Base-by-base conservation (phyloP, 2,797 vertebrate genomes). In the Acanthiza pusilla region DNA sequence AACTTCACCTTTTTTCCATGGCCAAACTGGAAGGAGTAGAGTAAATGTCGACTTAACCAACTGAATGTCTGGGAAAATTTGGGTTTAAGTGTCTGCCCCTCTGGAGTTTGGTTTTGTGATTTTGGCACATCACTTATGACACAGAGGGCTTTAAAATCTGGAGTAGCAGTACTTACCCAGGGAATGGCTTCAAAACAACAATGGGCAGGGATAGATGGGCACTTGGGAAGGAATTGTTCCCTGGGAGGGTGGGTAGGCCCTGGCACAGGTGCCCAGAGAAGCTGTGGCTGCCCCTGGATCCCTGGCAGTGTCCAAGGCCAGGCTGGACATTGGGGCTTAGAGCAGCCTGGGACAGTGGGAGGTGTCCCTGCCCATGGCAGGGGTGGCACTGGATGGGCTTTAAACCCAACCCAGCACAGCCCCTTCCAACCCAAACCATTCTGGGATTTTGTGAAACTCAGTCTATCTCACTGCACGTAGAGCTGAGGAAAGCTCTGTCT, bases 261-360 rank as follows among this genome's bases (percentile, higher is more conserved):
- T 54, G 72, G 51, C 51, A 57, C 36, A 42, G 70, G 25, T 66
- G 13, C 51, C 51, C 51, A 57, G 36, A 74, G 81, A 3, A 51
- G 71, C 36, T 75, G 53, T 32, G 71, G 32, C 61, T 74, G 51
- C 43, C 40, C 34, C 55, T 83, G 80, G 60, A 48, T 40, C 84
- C 48, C 30, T 62, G 65, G 16, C 0, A 86, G 21, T 27, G 34
- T 1, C 50, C 65, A 15, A 77, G 57, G 13, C 27, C 57, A 54
- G 79, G 67, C 0, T 85, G 71, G 48, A 54, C 19, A 18, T 4
- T 0, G 0, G n/a, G 40, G 32, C 26, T 57, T 14, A 51, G n/a
- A 61, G 16, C 8, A 7, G 0, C 18, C 21, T 77, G 65, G 34
- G 11, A 0, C 0, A 2, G 42, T 40, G 73, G 26, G 1, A 55